Percentiles rank a stretch among this genome's conserved stretches.
Evolutionary conservation across 2,113 vertebrate species (phyloP).

Genomic region (Dipodomys merriami): DNA sequence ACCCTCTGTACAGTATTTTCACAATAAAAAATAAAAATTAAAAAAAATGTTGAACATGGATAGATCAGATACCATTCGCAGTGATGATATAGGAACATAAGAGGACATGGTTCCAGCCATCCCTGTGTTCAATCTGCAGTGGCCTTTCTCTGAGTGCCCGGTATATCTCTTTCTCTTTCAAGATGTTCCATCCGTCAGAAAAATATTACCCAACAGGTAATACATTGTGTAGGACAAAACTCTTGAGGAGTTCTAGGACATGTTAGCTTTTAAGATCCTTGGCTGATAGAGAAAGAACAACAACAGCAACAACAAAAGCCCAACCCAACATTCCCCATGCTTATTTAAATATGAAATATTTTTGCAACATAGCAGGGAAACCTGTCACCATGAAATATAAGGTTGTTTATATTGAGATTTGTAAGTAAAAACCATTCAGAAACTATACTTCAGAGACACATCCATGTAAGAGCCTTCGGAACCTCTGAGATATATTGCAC

Average conservation of each 20-base stretch:
- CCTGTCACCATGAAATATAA: not conserved
- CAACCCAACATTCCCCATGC: not conserved
- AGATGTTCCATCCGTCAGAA: not conserved
- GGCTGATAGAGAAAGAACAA: not conserved
- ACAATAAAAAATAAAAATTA: no score
- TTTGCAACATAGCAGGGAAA: constrained; percentile 8
- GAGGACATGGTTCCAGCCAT: not conserved
- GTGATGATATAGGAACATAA: not conserved
- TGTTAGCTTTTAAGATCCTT: not conserved
- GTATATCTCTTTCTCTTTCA: not conserved
- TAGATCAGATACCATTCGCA: not conserved
- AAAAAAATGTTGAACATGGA: not conserved
- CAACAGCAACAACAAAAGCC: not conserved
- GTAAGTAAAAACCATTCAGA: not conserved
- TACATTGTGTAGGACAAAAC: not conserved
- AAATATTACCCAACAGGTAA: not conserved
- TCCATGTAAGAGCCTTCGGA: not conserved
- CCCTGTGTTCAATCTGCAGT: not conserved
- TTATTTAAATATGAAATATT: constrained; percentile 29
- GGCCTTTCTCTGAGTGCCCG: not conserved
- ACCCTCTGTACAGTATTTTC: no score
- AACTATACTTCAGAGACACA: not conserved
- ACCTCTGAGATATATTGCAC: not conserved
- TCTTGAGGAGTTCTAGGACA: not conserved
- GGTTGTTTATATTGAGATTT: not conserved